phyloP scores from a whole-genome alignment of 2,797 vertebrate genomes.

The Argya squamiceps region DNA sequence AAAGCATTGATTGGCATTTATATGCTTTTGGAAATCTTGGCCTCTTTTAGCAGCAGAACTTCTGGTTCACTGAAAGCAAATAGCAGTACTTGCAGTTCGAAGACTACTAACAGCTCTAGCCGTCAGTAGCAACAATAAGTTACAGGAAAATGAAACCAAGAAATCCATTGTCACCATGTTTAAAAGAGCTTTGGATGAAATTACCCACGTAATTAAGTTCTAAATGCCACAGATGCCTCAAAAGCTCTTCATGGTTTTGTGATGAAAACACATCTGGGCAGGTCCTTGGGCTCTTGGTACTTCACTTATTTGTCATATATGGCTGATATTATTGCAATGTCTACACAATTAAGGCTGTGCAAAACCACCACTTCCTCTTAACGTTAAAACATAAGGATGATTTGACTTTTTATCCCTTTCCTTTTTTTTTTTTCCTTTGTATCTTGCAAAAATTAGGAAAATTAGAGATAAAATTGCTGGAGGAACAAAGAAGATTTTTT shows the following conservation, averaged over 20 bases:
- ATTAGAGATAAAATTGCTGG: neutral
- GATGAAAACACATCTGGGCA: neutral
- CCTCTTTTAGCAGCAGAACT: neutral
- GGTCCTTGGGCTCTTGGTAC: neutral
- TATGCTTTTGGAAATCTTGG: neutral
- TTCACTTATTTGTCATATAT: neutral
- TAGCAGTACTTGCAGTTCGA: neutral
- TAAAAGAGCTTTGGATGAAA: neutral
- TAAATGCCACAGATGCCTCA: neutral
- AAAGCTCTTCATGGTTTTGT: neutral
- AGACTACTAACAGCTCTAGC: neutral
- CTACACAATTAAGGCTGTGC: neutral
- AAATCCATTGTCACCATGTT: neutral
- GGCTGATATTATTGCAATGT: neutral
- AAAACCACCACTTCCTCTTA: neutral
- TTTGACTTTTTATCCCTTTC: accelerated
- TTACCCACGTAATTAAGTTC: neutral
- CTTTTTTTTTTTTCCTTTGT: too few species aligned
- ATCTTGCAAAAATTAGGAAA: accelerated
- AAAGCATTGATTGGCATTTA: neutral
- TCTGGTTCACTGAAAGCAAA: neutral
- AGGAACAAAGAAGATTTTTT: neutral
- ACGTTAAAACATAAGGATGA: neutral
- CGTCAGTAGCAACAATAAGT: neutral
- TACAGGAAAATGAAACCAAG: neutral